Evolutionary conservation across 2,888 invertebrate genomes (phyloP).

Genomic region (Drosophila pullipes): DNA sequence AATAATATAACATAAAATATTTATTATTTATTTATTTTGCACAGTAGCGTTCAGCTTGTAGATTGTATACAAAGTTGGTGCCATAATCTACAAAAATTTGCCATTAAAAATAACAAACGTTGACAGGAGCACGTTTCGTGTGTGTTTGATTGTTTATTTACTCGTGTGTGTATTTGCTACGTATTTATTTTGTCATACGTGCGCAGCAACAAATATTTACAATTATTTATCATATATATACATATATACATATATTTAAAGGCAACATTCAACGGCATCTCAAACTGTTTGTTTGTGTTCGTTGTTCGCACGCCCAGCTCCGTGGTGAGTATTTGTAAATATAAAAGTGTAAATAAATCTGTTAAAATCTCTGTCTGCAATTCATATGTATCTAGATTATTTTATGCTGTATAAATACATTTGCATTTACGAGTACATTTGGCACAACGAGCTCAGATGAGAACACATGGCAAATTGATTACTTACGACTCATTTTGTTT

Average conservation of each 20-base stretch:
- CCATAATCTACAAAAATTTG: slow-evolving; percentile 64
- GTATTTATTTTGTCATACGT: slow-evolving; percentile 73
- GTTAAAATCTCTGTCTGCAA: slow-evolving; percentile 32
- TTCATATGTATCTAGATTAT: slow-evolving; percentile 49
- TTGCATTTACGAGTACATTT: slow-evolving; percentile 68
- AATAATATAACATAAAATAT: not conserved
- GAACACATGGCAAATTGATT: slow-evolving; percentile 79
- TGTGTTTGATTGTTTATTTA: slow-evolving; percentile 49
- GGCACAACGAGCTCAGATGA: slow-evolving; percentile 37
- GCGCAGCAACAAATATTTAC: slow-evolving; percentile 58
- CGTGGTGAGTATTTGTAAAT: slow-evolving; percentile 23
- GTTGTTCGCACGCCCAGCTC: slow-evolving; percentile 39
- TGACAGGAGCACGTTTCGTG: slow-evolving; percentile 66
- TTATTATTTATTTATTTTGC: not conserved
- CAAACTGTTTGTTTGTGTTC: slow-evolving; percentile 61
- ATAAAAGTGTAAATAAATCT: slow-evolving; percentile 63
- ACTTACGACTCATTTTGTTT: slow-evolving; percentile 80
- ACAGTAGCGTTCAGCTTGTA: slow-evolving; percentile 15
- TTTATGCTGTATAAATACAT: slow-evolving; percentile 55
- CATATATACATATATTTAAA: slow-evolving; percentile 61
- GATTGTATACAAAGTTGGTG: slow-evolving; percentile 43
- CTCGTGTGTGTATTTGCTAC: slow-evolving; percentile 35
- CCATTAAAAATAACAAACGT: slow-evolving; percentile 72
- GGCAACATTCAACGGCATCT: slow-evolving; percentile 33
- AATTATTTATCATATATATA: slow-evolving; percentile 72